A percentile compares a stretch with the other conserved stretches of the same genome.
phyloP scores from a whole-genome alignment of 2,113 vertebrate species.

The Crypturellus undulatus region DNA sequence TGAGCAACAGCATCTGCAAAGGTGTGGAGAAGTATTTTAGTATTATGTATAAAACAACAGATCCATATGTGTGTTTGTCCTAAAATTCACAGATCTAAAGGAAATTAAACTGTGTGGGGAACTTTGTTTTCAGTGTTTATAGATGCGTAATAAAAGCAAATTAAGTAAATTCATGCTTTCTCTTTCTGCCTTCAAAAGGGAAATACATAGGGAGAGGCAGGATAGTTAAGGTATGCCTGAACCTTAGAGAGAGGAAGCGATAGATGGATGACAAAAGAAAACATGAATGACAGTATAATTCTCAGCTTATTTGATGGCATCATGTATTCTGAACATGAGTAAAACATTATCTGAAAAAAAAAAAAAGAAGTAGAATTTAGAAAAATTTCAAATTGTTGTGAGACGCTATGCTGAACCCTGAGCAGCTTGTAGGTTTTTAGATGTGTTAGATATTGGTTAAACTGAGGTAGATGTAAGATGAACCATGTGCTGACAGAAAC shows the following conservation, averaged over 20 bases:
- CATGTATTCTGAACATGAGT: background rate
- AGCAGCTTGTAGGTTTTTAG: background rate
- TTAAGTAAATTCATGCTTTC: background rate
- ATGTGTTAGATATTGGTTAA: accelerated
- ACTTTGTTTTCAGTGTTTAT: background rate
- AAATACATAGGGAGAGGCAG: background rate
- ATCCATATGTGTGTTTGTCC: background rate
- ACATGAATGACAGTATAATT: background rate
- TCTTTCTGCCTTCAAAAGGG: background rate
- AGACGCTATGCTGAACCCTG: background rate
- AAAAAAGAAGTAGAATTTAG: background rate
- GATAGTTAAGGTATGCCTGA: background rate
- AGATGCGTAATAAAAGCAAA: background rate
- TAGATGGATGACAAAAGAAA: background rate
- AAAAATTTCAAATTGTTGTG: background rate
- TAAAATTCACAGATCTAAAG: background rate
- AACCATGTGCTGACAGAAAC: background rate
- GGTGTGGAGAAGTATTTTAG: background rate
- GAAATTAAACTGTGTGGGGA: background rate
- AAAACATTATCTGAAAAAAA: background rate
- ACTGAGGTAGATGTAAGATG: background rate
- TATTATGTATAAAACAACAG: background rate
- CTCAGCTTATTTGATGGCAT: background rate
- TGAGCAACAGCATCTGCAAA: background rate
- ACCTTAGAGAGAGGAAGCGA: background rate